Base-by-base conservation (phyloP, 2,797 vertebrate species). In the Margarornis squamiger region DNA sequence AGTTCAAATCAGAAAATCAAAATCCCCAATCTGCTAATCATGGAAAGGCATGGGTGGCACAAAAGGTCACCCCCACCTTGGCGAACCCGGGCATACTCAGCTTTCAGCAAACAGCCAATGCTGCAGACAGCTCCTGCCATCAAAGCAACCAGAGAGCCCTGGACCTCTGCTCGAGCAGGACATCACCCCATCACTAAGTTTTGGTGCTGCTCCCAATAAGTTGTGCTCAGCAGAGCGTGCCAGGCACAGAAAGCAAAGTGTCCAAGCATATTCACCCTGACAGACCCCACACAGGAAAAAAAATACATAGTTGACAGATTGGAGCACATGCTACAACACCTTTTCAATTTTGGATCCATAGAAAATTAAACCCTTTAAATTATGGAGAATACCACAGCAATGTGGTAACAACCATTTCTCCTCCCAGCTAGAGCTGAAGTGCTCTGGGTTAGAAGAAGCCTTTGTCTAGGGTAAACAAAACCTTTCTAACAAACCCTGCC, bases 381-480 rank as follows among this genome's bases (percentile, higher is more conserved):
- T 34, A 79, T 0, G 0, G 55, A 41, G 66, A 90, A 81, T 76
- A 54, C 74, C 59, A 90, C 2, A 76, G 77, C 71, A 85, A 34
- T 46, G 12, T 27, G 49, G 27, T 51, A 88, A 88, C 63, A 92
- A 92, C n/a, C 36, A 55, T 55, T 75, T 74, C 63, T 92, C 66
- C 52, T 90, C 66, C 73, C 48, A 81, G 52, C 39, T 32, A 75
- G 18, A 68, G 67, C 23, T 87, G 29, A 86, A 92, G 48, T 34
- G 86, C 59, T 67, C 83, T 27, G 41, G 52, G 73, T 78, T 91
- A 84, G 67, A 59, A 75, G 45, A 38, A 66, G 43, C 27, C 38
- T 93, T 88, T 92, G 80, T 62, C 41, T 82, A 90, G 66, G 55
- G 71, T 61, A 76, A 84, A 75, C 39, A 78, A 93, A 94, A 93